phyloP scores from a whole-genome alignment of 92 coral and sea anemone genomes.

The Heteractis magnifica region DNA sequence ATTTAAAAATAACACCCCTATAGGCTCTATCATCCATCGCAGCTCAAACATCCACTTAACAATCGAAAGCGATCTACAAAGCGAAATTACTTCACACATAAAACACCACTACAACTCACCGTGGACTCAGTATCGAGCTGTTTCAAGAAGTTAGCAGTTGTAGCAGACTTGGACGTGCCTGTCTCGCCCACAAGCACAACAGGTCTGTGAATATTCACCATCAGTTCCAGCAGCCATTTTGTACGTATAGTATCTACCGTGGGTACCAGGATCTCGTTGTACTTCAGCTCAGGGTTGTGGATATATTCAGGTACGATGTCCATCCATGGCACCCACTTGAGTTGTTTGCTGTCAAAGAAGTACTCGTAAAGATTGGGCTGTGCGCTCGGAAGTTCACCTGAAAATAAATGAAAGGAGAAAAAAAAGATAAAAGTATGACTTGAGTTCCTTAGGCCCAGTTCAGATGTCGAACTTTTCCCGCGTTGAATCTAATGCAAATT shows the following conservation, averaged over 20 bases:
- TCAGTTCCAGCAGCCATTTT: constrained; percentile 93
- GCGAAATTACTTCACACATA: neutral
- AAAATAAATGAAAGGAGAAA: neutral
- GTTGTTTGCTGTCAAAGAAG: constrained; percentile 82
- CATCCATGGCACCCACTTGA: constrained; percentile 93
- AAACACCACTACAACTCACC: constrained; percentile 38
- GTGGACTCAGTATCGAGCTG: constrained; percentile 85
- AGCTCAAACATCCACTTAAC: neutral
- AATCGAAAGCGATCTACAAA: neutral
- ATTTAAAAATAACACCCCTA: no score
- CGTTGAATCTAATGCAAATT: no score
- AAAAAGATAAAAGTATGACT: no score
- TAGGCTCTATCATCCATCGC: no score
- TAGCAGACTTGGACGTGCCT: constrained; percentile 96
- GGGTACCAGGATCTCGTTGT: constrained; percentile 98
- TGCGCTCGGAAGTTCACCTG: constrained; percentile 94
- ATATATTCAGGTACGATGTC: constrained; percentile 91
- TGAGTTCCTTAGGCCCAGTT: no score
- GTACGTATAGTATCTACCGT: constrained; percentile 99
- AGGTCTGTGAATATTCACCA: constrained; percentile 91
- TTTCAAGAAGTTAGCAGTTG: constrained; percentile 89
- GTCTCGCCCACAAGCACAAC: constrained; percentile 98
- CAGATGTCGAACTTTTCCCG: no score
- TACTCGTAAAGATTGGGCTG: constrained; percentile 89
- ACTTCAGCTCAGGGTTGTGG: constrained; percentile 92